Base-by-base conservation (phyloP, 2,888 invertebrate species). In the Flabesymbios commensalis region DNA sequence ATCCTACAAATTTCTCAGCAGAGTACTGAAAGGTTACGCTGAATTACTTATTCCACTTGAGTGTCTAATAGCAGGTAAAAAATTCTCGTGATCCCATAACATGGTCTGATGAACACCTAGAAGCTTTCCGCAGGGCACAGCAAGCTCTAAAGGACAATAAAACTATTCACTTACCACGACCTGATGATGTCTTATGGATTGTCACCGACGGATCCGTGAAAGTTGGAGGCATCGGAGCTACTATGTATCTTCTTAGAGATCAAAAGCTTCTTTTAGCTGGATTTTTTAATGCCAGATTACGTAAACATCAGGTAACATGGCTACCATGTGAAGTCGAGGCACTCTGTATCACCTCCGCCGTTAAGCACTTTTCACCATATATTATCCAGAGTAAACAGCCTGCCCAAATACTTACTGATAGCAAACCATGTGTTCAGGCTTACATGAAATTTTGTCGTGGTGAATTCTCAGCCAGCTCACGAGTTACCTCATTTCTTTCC, bases 121-220 rank as follows among this genome's bases (percentile, higher is more conserved):
- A 52, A 5, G 48, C 45, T 22, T 65, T 65, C 47, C 32, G n/a
- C 3, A 19, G 7, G 1, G 64, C 64, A 17, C 61, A 58, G 26
- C 14, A n/a, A 31, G 39, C 29, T 26, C 53, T 64, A 24, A 28
- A 43, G 5, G 26, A 51, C n/a, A 17, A 54, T 26, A 48, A 42
- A 17, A 53, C 47, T 24, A 61, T 66, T 29, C 31, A 49, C 5
- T 51, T 70, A 14, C 59, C 47, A 32, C 28, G 32, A 3, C 49
- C 61, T n/a, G 31, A 33, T 31, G 67, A 70, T 48, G 48, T n/a
- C 2, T 49, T 63, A 7, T 63, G 60, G 63, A 47, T 63, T 7
- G 48, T 70, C 3, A 53, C 49, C 57, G 65, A 58, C 28, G 59
- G 54, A 5, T 43, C 59, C 28, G 45, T 55, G 3, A 61, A 61